Conservation (phyloP, 92 coral and sea anemone genomes). For the Montipora capitata region DNA sequence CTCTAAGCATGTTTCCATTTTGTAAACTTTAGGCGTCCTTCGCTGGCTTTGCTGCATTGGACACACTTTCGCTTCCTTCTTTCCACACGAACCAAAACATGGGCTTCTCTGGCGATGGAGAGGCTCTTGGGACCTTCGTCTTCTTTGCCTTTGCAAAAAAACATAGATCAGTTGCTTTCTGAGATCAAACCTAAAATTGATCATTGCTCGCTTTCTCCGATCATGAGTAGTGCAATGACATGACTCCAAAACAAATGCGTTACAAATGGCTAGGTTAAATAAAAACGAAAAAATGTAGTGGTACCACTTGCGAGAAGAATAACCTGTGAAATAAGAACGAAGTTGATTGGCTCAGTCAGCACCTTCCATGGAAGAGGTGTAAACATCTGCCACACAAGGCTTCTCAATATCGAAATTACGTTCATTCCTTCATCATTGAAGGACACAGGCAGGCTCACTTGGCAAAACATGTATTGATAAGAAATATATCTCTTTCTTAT, state of each 20-base stretch:
- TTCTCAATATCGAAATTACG: too few species aligned
- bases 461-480: too few species aligned
- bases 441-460: too few species aligned
- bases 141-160: neutral
- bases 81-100: constrained; percentile 11
- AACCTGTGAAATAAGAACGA: constrained; percentile 35
- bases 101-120: constrained; percentile 8
- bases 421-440: too few species aligned
- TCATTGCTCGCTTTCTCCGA: too few species aligned
- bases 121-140: neutral
- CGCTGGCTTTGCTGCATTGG: constrained; percentile 20
- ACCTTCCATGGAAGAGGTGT: too few species aligned
- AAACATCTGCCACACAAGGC: too few species aligned
- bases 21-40: constrained; percentile 19
- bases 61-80: constrained; percentile 32
- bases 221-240: neutral
- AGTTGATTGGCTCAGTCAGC: too few species aligned
- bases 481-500: too few species aligned
- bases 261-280: neutral
- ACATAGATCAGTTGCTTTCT: constrained; percentile 47
- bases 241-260: neutral
- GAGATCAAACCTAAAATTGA: neutral
- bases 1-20: too few species aligned
- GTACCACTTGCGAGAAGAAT: constrained; percentile 25
- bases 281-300: neutral